Conservation (phyloP, 53 echinoderm and acorn worm genomes). For the Antedon mediterranea region DNA sequence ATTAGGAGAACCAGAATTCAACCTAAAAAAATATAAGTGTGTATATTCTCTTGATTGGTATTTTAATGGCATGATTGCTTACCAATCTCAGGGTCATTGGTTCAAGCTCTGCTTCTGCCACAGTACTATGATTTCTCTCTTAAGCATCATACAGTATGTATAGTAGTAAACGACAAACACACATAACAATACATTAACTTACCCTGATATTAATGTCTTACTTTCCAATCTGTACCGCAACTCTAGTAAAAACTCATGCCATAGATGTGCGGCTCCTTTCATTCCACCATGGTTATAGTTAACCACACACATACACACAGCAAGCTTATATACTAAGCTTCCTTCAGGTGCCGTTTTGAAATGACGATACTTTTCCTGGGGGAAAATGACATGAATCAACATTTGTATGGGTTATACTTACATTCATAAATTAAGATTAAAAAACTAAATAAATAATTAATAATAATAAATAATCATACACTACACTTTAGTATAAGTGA, state of each 20-base stretch:
- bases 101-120: no score
- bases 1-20: constrained; percentile 59
- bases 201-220: constrained; percentile 79
- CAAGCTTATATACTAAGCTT: constrained; percentile 63
- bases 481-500: no score
- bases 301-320: constrained; percentile 61
- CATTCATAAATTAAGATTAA: no score
- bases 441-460: no score
- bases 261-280: constrained; percentile 85
- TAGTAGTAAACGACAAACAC: no score
- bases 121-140: no score
- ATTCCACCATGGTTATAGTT: constrained; percentile 75
- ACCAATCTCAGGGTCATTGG: no score
- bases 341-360: constrained; percentile 79
- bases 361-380: constrained; percentile 76
- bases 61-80: no score
- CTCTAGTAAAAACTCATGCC: constrained; percentile 97
- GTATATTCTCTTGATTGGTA: no score
- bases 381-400: background rate
- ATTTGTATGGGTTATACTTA: no score
- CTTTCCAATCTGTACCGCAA: constrained; percentile 91
- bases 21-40: constrained; percentile 9
- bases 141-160: no score
- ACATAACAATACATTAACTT: constrained; percentile 2
- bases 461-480: no score